Evolutionary conservation across 2,888 invertebrate genomes (phyloP), one percentile per base, ranked within the genome.

Genomic region (Nomada ferruginata): DNA sequence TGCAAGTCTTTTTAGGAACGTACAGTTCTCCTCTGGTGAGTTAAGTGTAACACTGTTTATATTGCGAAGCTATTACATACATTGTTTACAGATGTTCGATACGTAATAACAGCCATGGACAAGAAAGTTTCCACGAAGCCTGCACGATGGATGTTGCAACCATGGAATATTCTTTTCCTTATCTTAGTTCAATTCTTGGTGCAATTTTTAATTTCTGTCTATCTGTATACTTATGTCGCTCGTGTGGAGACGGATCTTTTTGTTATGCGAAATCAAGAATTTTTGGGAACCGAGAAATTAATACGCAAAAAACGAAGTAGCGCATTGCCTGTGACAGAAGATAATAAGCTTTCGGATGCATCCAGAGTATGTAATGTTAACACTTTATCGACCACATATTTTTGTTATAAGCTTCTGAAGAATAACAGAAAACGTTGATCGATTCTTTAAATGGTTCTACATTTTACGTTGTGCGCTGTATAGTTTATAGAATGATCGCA

Each of bases 331-430:
- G 87, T 90, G 3, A 73, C 92, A 10, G 93, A 92, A 74, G 93
- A 93, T 85, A 93, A 93, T 76, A 91, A 92, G 13, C 92, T 93
- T 20, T 91, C 91, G 9, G 93, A 93, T 70, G 83, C 90, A 53
- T 91, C 91, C 72, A 90, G 92, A 89, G 93, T 93, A 88, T 11
- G 61, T 84, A 50, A 36, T 42, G 42, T 52, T 66, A 13, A 66
- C 29, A 36, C 36, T 36, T 36, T 36, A 36, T 36, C 36, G 36
- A 36, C 36, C 36, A 36, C 0, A 0, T 36, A 7, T 36, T 36
- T 36, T 36, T 36, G 7, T 7, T 36, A 36, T 7, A 36, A 36
- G 7, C 36, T 36, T 36, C 36, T 1, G 36, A 36, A 36, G 7
- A 7, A 36, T 36, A 7, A 36, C 0, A 36, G 7, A 7, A 36